Percentiles rank a stretch among this genome's conserved stretches.
These are phyloP conservation scores for Lagopus leucura DNA, from an alignment of 2,113 vertebrate species.

Conservation along the genomic window DNA sequence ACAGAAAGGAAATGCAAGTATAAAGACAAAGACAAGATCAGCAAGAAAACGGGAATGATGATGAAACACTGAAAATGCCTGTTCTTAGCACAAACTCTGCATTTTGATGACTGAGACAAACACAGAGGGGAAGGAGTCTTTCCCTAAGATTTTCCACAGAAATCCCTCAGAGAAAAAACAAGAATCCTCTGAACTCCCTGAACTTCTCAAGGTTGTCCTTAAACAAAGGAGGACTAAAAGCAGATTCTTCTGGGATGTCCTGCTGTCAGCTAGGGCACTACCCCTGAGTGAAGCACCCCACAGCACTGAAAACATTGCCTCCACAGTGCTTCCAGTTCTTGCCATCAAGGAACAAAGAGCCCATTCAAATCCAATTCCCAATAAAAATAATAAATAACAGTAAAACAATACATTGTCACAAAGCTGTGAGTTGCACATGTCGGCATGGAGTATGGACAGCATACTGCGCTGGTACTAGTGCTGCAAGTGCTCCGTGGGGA, in stretches of 20 bases:
- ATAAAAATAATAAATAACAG: background rate
- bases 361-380: slow-evolving; percentile 12
- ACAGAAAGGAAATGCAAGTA: slow-evolving; percentile 26
- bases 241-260: background rate
- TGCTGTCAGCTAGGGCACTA: background rate
- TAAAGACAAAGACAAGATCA: slow-evolving; percentile 40
- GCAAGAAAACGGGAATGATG: background rate
- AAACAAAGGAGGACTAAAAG: background rate
- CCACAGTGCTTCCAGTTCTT: background rate
- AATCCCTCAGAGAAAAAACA: background rate
- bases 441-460: background rate
- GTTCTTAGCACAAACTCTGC: slow-evolving; percentile 20
- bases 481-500: background rate
- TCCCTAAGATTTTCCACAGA: slow-evolving; percentile 1
- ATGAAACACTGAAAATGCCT: background rate
- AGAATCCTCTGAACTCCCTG: background rate
- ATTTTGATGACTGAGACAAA: slow-evolving; percentile 12
- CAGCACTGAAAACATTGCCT: background rate
- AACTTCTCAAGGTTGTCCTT: background rate
- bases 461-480: background rate
- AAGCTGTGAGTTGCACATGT: background rate
- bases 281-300: background rate
- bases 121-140: slow-evolving; percentile 7
- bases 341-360: background rate
- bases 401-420: background rate